phyloP scores from a whole-genome alignment of 2,888 invertebrate species.

The Panorpa germanica region DNA sequence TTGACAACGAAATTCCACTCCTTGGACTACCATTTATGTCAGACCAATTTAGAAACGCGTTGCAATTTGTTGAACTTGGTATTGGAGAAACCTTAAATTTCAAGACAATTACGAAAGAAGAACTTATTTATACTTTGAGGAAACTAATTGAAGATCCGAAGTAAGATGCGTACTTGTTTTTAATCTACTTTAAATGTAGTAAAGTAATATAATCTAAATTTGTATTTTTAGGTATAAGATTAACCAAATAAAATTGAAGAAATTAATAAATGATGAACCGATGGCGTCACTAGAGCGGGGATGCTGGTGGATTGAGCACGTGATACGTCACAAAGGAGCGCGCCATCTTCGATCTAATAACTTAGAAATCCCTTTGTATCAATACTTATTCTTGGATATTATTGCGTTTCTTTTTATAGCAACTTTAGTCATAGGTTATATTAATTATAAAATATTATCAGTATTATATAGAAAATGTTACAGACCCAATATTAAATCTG shows the following conservation, averaged over 20 bases:
- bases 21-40: slow-evolving; percentile 23
- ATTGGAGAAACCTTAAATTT: slow-evolving; percentile 20
- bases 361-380: slow-evolving; percentile 6
- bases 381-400: slow-evolving; percentile 7
- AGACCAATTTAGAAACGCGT: slow-evolving; percentile 23
- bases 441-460: too few species aligned
- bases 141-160: too few species aligned
- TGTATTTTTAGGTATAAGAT: too few species aligned
- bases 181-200: too few species aligned
- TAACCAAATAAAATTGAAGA: slow-evolving; percentile 1
- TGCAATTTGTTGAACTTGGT: slow-evolving; percentile 13
- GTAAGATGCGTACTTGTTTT: too few species aligned
- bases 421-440: too few species aligned
- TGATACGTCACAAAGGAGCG: slow-evolving; percentile 7
- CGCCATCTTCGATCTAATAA: slow-evolving; percentile 5
- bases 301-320: slow-evolving; percentile 8
- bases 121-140: slow-evolving; percentile 16
- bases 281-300: slow-evolving; percentile 7
- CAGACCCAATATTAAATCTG: too few species aligned
- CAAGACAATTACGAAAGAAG: slow-evolving; percentile 16
- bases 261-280: slow-evolving; percentile 7
- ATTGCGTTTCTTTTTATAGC: neutral
- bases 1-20: slow-evolving; percentile 22
- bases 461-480: too few species aligned
- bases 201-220: too few species aligned